Conservation (phyloP, 2,888 invertebrate genomes). For the Spisula subtruncata region DNA sequence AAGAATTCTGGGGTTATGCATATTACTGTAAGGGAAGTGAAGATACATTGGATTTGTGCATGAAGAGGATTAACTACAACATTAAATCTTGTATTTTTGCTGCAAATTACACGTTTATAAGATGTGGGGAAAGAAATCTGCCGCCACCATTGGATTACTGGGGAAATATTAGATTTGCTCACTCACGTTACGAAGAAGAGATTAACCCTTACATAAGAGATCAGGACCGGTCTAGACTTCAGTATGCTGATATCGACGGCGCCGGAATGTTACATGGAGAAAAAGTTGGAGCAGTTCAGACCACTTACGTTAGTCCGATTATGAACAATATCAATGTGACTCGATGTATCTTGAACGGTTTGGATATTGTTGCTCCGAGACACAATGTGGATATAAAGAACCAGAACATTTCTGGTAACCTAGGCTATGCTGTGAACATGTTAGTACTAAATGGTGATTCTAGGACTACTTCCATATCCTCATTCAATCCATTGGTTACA, state of each 20-base stretch:
- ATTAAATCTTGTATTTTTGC: slow-evolving; percentile 92
- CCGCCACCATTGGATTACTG: slow-evolving; percentile 89
- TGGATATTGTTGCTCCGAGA: slow-evolving; percentile 96
- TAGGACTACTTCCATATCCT: slow-evolving; percentile 91
- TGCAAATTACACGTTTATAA: slow-evolving; percentile 95
- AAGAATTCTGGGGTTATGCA: slow-evolving; percentile 86
- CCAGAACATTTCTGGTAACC: slow-evolving; percentile 90
- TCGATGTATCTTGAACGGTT: slow-evolving; percentile 95
- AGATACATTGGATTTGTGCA: slow-evolving; percentile 88
- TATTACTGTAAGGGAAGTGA: slow-evolving; percentile 88
- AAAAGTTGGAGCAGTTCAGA: slow-evolving; percentile 95
- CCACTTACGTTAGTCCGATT: slow-evolving; percentile 95
- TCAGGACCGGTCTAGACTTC: slow-evolving; percentile 92
- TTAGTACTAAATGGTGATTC: slow-evolving; percentile 96
- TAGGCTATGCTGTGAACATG: slow-evolving; percentile 96
- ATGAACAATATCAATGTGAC: slow-evolving; percentile 93
- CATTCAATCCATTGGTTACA: slow-evolving; percentile 94
- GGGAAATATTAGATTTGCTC: slow-evolving; percentile 98
- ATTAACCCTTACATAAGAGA: slow-evolving; percentile 89
- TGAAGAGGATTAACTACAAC: slow-evolving; percentile 95
- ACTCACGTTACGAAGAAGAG: slow-evolving; percentile 94
- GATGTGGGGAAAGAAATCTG: slow-evolving; percentile 91
- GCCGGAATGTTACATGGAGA: slow-evolving; percentile 98
- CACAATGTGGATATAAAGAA: slow-evolving; percentile 90
- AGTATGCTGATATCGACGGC: slow-evolving; percentile 93